Conservation (phyloP, 2,888 invertebrate genomes). For the Pimpla rufipes region DNA sequence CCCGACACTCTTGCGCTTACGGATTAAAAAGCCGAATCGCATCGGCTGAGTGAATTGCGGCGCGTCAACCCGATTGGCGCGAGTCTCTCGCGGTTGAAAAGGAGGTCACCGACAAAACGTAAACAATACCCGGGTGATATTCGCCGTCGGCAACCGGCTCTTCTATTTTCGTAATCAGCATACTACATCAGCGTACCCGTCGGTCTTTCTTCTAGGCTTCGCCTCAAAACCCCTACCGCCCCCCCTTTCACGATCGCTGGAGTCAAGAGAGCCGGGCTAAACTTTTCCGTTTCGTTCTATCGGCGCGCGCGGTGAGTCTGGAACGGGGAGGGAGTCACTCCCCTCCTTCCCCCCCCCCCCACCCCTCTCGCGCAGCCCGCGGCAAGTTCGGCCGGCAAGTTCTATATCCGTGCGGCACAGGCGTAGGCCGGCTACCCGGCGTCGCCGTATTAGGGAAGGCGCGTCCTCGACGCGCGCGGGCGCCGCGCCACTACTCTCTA, state of each 20-base stretch:
- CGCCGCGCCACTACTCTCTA: conserved; percentile 85
- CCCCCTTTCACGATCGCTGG: conserved; percentile 5
- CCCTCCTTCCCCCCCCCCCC: neutral
- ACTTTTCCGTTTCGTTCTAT: conserved; percentile 34
- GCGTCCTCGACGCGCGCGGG: conserved; percentile 84
- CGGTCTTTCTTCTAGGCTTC: neutral
- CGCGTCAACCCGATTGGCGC: neutral
- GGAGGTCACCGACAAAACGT: conserved; percentile 62
- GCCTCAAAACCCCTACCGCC: neutral
- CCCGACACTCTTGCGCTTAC: neutral
- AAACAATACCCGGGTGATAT: conserved; percentile 71
- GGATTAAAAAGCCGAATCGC: neutral
- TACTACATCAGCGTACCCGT: conserved; percentile 5
- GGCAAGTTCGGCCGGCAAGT: conserved; percentile 52
- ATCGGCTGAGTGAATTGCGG: neutral
- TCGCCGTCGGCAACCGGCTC: conserved; percentile 65
- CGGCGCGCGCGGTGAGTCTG: conserved; percentile 46
- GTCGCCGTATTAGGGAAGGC: conserved; percentile 84
- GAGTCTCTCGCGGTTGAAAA: neutral
- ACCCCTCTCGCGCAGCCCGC: neutral
- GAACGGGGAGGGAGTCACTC: conserved; percentile 42
- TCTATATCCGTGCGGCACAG: conserved; percentile 70
- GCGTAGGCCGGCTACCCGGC: conserved; percentile 78
- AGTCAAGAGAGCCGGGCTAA: conserved; percentile 23
- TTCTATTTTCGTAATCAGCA: conserved; percentile 76